Base-by-base conservation (phyloP, 2,797 vertebrate species). In the Avahi laniger region DNA sequence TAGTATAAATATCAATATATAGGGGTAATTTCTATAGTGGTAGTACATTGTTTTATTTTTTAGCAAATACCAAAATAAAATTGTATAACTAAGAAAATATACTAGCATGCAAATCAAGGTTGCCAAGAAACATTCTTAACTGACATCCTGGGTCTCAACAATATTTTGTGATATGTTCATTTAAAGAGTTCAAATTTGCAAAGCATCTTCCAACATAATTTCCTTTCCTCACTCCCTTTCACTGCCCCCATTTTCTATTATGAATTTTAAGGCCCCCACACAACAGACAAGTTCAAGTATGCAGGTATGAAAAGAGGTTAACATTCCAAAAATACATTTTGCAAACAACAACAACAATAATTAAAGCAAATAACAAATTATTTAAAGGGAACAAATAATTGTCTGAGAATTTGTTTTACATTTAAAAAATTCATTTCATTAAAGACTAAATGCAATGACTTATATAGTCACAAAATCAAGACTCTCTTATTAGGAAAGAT, bases 221-320 rank as follows among this genome's bases (percentile, higher is more conserved):
- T 95, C 57, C 57, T 93, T 92, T 61, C 92, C 86, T 78, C 73
- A 69, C 86, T 95, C 93, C 70, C 50, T 95, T 97, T 94, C 63
- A 95, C n/a, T 93, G 73, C 38, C 69, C 80, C 96, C 59, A 57
- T 57, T 92, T 90, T 80, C 84, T 81, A 67, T 76, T 79, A 89
- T 96, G 94, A 97, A 97, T 90, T 97, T 96, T 97, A 97, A 97
- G 97, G 96, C 96, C 96, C 94, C 94, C 95, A 89, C 93, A 97
- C 93, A 94, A 96, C 93, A 95, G 88, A 96, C 97, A 94, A 43
- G 89, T 93, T 96, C 96, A 89, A 95, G 96, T 97, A 73, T 65
- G 95, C 89, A 97, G 95, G 96, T 85, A 96, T 87, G 52, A 95
- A 96, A 98, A 98, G 89, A 97, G 95, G 70, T 96, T 89, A 95